A percentile compares a stretch with the other conserved stretches of the same genome.
Evolutionary conservation across 1,140 invertebrate species (phyloP).

Genomic region (Oscheius sp.): DNA sequence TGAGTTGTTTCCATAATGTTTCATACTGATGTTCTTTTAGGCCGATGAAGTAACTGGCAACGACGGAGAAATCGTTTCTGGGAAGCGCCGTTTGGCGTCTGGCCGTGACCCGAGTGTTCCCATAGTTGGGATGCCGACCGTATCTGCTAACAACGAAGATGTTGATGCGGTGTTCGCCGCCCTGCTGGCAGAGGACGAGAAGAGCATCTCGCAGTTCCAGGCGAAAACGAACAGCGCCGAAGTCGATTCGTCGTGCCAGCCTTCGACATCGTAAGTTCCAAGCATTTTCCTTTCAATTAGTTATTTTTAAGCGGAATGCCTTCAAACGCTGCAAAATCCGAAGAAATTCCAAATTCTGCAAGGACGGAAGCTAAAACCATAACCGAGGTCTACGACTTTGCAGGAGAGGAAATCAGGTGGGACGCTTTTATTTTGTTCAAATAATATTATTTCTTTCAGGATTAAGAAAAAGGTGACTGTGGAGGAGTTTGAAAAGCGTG

Average conservation of each 20-base stretch:
- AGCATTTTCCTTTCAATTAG: background rate
- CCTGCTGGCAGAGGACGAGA: background rate
- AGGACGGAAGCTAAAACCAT: background rate
- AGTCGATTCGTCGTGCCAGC: too few relatives aligned
- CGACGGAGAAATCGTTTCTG: background rate
- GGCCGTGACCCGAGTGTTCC: too few relatives aligned
- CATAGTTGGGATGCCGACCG: too few relatives aligned
- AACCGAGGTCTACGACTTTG: slow-evolving; percentile 36
- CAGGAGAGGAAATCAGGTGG: slow-evolving; percentile 26
- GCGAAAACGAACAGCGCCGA: background rate
- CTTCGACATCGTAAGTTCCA: background rate
- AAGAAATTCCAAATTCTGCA: background rate
- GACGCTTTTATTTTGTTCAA: background rate
- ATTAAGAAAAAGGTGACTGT: slow-evolving; percentile 10
- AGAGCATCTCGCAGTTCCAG: background rate
- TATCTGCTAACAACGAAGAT: slow-evolving; percentile 8
- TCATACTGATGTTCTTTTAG: background rate
- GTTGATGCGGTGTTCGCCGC: slow-evolving; percentile 18
- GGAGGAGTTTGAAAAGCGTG: background rate
- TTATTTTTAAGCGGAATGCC: background rate
- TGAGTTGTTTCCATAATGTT: background rate
- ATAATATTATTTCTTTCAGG: slow-evolving; percentile 11
- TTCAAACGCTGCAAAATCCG: background rate
- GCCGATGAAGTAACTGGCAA: background rate
- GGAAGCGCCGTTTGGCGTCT: too few relatives aligned